Conservation (phyloP, 2,113 vertebrate species). For the Cavia porcellus region DNA sequence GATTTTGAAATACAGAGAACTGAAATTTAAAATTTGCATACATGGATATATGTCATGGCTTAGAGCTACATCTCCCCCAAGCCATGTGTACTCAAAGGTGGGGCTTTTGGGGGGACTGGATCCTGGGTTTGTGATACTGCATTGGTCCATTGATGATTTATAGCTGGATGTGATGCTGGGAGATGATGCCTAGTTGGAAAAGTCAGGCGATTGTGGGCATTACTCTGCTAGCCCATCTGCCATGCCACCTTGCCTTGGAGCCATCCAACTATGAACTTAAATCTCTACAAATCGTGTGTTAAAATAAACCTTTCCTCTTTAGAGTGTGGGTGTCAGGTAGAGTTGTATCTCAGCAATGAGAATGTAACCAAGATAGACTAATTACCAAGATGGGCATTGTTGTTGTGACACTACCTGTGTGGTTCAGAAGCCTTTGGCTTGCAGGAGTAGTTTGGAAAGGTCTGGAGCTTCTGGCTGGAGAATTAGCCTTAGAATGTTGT, state of each 20-base stretch:
- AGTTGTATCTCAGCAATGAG: background rate
- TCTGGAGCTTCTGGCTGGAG: background rate
- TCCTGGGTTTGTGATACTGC: background rate
- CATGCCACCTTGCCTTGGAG: background rate
- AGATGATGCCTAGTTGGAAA: background rate
- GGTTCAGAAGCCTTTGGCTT: background rate
- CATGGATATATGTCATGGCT: background rate
- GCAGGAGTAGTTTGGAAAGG: background rate
- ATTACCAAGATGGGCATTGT: background rate
- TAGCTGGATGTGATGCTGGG: background rate
- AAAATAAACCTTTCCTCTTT: background rate
- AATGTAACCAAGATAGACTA: background rate
- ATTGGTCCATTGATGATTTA: background rate
- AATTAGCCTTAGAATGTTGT: background rate
- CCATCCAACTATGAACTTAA: background rate
- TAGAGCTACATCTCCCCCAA: background rate
- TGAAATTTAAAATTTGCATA: background rate
- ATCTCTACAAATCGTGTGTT: background rate
- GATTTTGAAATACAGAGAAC: conserved; percentile 16
- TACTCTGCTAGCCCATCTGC: background rate
- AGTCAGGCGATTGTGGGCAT: background rate
- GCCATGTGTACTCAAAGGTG: background rate
- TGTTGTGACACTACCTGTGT: background rate
- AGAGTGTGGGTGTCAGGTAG: background rate
- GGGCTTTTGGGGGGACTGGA: background rate